These are phyloP conservation scores for Cinclus cinclus DNA, from an alignment of 2,113 vertebrate genomes.

Conservation along the genomic window DNA sequence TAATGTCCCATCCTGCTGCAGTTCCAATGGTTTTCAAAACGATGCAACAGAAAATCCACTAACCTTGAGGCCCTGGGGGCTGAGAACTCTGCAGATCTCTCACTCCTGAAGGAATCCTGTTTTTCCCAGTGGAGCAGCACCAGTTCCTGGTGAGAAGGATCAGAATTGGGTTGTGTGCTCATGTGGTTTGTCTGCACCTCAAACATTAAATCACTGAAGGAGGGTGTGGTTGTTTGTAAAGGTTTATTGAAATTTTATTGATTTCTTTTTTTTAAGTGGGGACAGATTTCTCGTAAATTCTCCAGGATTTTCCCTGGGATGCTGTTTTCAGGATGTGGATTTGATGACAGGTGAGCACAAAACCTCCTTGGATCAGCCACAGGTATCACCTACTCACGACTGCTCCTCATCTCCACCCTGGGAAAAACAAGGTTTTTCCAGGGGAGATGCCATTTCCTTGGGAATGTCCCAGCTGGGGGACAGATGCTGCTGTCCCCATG, in stretches of 20 bases:
- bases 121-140: background rate
- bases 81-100: background rate
- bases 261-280: too few species aligned
- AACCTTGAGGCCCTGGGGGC: background rate
- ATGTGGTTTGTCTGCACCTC: background rate
- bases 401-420: background rate
- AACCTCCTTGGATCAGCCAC: background rate
- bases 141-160: background rate
- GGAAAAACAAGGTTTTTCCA: background rate
- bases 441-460: background rate
- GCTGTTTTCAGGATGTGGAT: background rate
- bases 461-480: rapidly evolving
- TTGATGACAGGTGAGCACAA: background rate
- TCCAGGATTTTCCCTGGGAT: background rate
- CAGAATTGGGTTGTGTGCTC: background rate
- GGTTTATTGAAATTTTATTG: too few species aligned
- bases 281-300: background rate
- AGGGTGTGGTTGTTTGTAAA: too few species aligned
- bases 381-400: rapidly evolving
- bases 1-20: background rate
- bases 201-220: background rate
- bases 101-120: background rate
- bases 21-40: background rate
- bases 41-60: background rate
- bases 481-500: background rate